Evolutionary conservation across 2,113 vertebrate genomes (phyloP), one percentile per base, ranked within the genome.

Genomic region (Datnioides undecimradiatus): DNA sequence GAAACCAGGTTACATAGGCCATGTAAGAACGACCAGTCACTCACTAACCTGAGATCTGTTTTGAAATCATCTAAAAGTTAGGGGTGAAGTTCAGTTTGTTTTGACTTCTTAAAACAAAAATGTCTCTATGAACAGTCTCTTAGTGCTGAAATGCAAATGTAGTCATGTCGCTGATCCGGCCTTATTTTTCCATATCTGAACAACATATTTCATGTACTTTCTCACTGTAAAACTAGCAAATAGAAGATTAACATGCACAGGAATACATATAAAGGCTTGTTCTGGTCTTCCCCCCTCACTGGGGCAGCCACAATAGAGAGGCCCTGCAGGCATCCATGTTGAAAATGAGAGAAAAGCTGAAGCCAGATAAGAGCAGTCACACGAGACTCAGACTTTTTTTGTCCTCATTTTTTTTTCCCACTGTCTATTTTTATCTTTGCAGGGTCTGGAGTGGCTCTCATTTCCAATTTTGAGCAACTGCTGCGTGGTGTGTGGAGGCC

Each of bases 401-500:
- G 67, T 85, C 69, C 81, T 85, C 14, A 82, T 78, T 86, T 83
- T 72, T 34, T 23, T 72, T 34, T 23, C 45, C 36, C 46, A 12
- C 52, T 72, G 64, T 89, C 87, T 92, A 83, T 93, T 92, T 89
- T 90, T 90, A 80, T 89, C 80, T 49, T 51, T 25, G 1, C 90
- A 99, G 98, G 98, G 34, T 97, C 98, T 79, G 97, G 98, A 5
- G 96, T 99, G 4, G 96, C 97, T 83, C 90, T 99, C 71, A 95
- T 99, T 90, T 96, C 97, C n/a, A 98, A 98, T 87, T 93, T 99
- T 34, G 98, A 99, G 89, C 98, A 99, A 92, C 95, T 99, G 84
- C 88, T 99, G 79, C 96, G 98, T 27, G 98, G 98, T 1, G 93
- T 99, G 88, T 99, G 98, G 98, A 98, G 95, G 83, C 98, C 98